Evolutionary conservation across 23 tunicate genomes (phyloP).

Genomic region (Ascidia mentula): DNA sequence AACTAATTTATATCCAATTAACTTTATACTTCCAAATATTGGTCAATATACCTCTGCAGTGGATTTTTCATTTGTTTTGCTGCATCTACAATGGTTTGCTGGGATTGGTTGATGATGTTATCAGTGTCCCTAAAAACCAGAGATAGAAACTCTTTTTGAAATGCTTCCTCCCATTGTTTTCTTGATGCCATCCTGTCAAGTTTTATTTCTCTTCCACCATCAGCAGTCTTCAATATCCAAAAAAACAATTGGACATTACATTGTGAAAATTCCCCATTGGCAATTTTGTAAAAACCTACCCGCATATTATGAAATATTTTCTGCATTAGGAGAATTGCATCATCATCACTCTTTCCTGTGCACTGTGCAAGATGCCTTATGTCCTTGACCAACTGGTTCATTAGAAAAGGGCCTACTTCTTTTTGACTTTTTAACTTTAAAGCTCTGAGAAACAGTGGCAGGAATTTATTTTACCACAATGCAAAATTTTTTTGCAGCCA

Average conservation of each 20-base stretch:
- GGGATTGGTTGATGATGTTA: slow-evolving; percentile 11
- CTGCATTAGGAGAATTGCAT: slow-evolving; percentile 31
- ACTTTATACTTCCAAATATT: neutral
- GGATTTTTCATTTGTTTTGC: slow-evolving; percentile 20
- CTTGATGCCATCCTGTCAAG: slow-evolving; percentile 19
- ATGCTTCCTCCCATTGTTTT: slow-evolving; percentile 38
- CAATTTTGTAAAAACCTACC: neutral
- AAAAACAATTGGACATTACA: neutral
- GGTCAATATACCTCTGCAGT: slow-evolving; percentile 20
- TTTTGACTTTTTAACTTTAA: neutral
- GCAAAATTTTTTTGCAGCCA: neutral
- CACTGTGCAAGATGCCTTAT: slow-evolving; percentile 13
- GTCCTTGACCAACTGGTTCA: slow-evolving; percentile 36
- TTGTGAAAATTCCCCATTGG: neutral
- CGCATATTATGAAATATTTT: slow-evolving; percentile 35
- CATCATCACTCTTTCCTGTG: slow-evolving; percentile 41
- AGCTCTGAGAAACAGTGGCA: neutral
- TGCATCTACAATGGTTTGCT: neutral
- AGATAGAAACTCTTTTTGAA: slow-evolving; percentile 22
- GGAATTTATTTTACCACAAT: neutral
- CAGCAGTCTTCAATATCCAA: neutral
- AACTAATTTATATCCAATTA: no score
- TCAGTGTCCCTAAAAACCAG: slow-evolving; percentile 43
- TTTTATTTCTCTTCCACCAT: neutral
- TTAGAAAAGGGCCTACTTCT: slow-evolving; percentile 9